Evolutionary conservation across 2,113 vertebrate genomes (phyloP).

Genomic region (Lichenostomus cassidix): DNA sequence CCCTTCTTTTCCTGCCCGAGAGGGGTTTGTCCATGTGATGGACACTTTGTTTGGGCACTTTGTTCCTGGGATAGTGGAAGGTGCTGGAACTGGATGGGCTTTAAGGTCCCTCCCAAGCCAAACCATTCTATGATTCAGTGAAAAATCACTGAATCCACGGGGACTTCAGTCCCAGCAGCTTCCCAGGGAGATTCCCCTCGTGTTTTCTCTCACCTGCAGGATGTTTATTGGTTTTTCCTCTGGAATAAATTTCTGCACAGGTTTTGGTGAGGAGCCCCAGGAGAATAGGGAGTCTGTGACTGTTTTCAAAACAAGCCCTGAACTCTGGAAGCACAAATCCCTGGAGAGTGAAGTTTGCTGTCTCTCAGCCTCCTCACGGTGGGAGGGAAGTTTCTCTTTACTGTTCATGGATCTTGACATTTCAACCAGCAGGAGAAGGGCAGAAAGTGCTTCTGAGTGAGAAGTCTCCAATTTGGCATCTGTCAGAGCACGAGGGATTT

Average conservation of each 20-base stretch:
- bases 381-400: not conserved
- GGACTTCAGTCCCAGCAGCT: not conserved
- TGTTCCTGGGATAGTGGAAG: not conserved
- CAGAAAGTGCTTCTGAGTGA: not conserved
- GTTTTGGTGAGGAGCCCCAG: not conserved
- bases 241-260: not conserved
- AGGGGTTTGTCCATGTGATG: not conserved
- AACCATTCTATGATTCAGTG: accelerated
- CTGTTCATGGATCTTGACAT: not conserved
- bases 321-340: not conserved
- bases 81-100: not conserved
- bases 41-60: not conserved
- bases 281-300: accelerated
- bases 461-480: accelerated
- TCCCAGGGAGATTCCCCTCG: accelerated
- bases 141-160: not conserved
- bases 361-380: not conserved
- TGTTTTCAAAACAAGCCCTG: not conserved
- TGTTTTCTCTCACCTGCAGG: not conserved
- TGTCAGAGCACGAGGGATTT: not conserved
- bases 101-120: not conserved
- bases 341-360: accelerated
- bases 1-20: not conserved
- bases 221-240: not conserved
- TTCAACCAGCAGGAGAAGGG: not conserved